Percentiles rank a stretch among this genome's conserved stretches.
phyloP scores from a whole-genome alignment of 2,797 vertebrate species.

The Galago senegalensis region DNA sequence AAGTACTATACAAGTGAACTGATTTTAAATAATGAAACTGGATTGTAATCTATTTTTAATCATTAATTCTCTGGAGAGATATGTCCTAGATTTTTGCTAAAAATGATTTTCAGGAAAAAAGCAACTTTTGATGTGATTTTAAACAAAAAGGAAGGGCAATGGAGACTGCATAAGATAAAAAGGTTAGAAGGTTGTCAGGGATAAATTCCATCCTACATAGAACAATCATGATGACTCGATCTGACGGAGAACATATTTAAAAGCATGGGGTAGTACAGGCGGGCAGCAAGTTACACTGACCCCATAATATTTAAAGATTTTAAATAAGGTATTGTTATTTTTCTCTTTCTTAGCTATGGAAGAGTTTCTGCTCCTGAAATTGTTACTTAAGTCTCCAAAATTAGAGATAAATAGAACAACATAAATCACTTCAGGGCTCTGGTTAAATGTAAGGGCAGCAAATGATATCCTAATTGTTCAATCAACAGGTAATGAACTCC shows the following conservation, averaged over 20 bases:
- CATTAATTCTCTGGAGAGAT: not conserved
- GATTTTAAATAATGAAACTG: not conserved
- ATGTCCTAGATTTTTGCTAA: not conserved
- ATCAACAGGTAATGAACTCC: not conserved
- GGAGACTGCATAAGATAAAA: not conserved
- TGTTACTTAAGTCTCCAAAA: not conserved
- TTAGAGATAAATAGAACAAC: not conserved
- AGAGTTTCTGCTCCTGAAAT: not conserved
- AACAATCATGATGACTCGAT: not conserved
- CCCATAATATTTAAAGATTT: not conserved
- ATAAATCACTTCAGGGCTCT: not conserved
- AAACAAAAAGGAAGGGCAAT: not conserved
- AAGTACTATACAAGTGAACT: not conserved
- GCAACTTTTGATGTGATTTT: constrained; percentile 19
- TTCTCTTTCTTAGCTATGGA: not conserved
- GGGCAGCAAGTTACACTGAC: not conserved
- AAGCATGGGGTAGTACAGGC: not conserved
- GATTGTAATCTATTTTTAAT: not conserved
- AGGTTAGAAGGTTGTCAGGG: not conserved
- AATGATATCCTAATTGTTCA: not conserved
- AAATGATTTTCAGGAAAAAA: constrained; percentile 25
- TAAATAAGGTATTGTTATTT: not conserved
- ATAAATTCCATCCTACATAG: not conserved
- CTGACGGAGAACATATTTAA: not conserved
- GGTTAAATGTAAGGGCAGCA: not conserved